These are phyloP conservation scores for Phallusia fumigata DNA, from an alignment of 23 tunicate species.

Conservation along the genomic window DNA sequence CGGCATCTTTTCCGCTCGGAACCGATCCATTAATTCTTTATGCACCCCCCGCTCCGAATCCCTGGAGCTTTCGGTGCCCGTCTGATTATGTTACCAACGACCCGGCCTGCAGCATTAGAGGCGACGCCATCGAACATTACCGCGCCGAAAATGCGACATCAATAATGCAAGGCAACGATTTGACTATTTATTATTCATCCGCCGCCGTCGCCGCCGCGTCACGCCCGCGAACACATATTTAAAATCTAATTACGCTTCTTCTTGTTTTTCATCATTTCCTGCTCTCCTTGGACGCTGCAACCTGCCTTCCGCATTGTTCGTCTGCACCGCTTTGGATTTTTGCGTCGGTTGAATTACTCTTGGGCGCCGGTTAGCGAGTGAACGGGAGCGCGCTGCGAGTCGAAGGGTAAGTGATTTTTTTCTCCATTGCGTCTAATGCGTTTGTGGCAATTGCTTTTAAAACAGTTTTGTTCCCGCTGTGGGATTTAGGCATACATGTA, in stretches of 20 bases:
- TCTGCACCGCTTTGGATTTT: conserved; percentile 4
- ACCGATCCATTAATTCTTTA: conserved; percentile 6
- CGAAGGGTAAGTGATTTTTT: conserved; percentile 6
- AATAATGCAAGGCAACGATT: conserved; percentile 10
- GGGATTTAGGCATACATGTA: no score
- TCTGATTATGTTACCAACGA: conserved; percentile 8
- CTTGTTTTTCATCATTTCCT: not conserved
- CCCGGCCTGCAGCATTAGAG: not conserved
- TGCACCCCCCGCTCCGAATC: not conserved
- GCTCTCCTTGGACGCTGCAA: not conserved
- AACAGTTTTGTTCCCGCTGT: no score
- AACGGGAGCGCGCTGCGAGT: conserved; percentile 18
- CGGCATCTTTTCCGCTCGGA: not conserved
- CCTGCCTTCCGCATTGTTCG: not conserved
- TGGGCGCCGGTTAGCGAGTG: not conserved
- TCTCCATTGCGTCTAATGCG: not conserved
- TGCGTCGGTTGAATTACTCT: not conserved
- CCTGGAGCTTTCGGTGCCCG: not conserved
- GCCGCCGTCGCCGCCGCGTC: not conserved
- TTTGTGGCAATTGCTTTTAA: not conserved
- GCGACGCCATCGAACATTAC: not conserved
- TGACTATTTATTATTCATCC: conserved; percentile 2
- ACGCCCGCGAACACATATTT: conserved; percentile 11
- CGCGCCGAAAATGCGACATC: not conserved
- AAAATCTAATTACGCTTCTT: not conserved